Evolutionary conservation across 2,888 invertebrate species (phyloP), one percentile per base, ranked within the genome.

Genomic region (Coenonympha glycerion): DNA sequence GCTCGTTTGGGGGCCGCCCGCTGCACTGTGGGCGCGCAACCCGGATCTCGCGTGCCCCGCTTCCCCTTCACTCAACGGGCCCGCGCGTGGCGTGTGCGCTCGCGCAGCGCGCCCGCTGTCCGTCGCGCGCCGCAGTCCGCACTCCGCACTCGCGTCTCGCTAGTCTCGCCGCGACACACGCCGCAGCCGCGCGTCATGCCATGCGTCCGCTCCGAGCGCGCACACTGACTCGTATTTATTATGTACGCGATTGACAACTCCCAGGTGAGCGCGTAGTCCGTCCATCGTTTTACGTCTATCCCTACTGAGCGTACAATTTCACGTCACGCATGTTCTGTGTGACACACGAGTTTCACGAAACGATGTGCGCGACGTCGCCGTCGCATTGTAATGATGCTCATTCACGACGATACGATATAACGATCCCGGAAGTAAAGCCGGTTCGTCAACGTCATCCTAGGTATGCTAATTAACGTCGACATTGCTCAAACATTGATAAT

Each of bases 31-130:
- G 81, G 81, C 77, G 69, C 54, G 51, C 77, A 83, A 86, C 84
- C 86, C 86, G 86, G 86, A 86, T 86, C 85, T 85, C 65, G 75
- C 61, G 67, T 77, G 79, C 82, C 84, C 85, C 85, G 82, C 79
- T 81, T 82, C 85, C 85, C 85, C 86, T 85, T 85, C 85, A 84
- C 86, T 79, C 69, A 42, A 49, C 76, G 73, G 72, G 72, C 74
- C 69, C 75, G 71, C 72, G 75, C 75, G 76, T 74, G 76, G 73
- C 66, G 63, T 62, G 59, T 52, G 61, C 62, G 58, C 62, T 47
- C 53, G 57, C 62, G 61, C 58, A 61, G 58, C 68, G 65, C 69
- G 70, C 73, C 71, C 65, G 68, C 68, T 49, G 46, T 59, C 53
- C 53, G 49, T 62, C 59, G 54, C 61, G 59, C 61, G 65, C 66